Evolutionary conservation across 2,797 vertebrate genomes (phyloP), one percentile per base, ranked within the genome.

Genomic region (Phyllotis vaccarum): DNA sequence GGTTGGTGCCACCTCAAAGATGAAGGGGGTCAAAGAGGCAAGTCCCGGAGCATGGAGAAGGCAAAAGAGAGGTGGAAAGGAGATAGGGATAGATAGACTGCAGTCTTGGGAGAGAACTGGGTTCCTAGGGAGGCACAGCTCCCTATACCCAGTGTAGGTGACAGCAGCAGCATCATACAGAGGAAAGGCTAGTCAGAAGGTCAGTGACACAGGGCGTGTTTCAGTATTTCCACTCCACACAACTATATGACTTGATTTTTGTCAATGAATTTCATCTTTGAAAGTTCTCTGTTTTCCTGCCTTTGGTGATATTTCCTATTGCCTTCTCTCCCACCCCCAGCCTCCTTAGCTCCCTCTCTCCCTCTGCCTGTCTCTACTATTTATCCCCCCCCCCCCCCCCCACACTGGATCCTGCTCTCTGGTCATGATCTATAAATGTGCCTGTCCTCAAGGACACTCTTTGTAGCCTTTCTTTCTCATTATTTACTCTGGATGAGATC

Each of bases 21-120:
- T 13, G 3, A 31, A 66, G 10, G 34, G 58, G 46, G 11, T 22
- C 56, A 22, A 54, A 43, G 17, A 60, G 49, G 34, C 14, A 46
- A 46, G 0, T 0, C 21, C 16, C 1, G 3, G n/a, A 40, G 27
- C 82, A 19, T 31, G 11, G n/a, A 10, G 21, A 60, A 34, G 12
- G 10, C 1, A 29, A 22, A 82, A 68, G 13, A 60, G 46, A 49
- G 46, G 46, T 5, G 46, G 46, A 49, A 9, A 49, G 46, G 46
- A 49, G 46, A 49, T n/a, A n/a, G n/a, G n/a, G n/a, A n/a, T n/a
- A n/a, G 52, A 19, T 3, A 70, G 64, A 46, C 7, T 62, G 54
- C 9, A 24, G n/a, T 60, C 54, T 89, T 72, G 29, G 70, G 54
- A 87, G 56, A 62, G 29, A 19, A 46, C 29, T 2, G 3, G 40